phyloP scores from a whole-genome alignment of 2,888 invertebrate species.

The Drosophila cracens region DNA sequence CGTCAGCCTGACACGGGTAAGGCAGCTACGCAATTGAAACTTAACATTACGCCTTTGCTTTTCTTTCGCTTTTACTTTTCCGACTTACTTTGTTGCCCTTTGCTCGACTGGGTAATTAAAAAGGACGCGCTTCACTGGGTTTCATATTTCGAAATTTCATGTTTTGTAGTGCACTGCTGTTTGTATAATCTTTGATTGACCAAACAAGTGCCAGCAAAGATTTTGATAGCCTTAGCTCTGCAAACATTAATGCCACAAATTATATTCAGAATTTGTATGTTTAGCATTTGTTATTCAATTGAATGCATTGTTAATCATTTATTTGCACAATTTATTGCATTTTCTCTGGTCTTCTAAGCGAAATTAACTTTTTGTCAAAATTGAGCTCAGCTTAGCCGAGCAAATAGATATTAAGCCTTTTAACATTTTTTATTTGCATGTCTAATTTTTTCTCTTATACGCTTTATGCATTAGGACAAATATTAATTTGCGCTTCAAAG shows the following conservation, averaged over 20 bases:
- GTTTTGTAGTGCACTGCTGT: slow-evolving; percentile 13
- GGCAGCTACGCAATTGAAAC: slow-evolving; percentile 49
- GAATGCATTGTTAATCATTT: slow-evolving; percentile 16
- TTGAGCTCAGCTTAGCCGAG: slow-evolving; percentile 14
- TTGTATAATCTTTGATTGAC: slow-evolving; percentile 32
- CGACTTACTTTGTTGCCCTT: slow-evolving; percentile 48
- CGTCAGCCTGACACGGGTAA: slow-evolving; percentile 47
- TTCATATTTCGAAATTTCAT: slow-evolving; percentile 48
- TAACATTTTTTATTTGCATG: slow-evolving; percentile 20
- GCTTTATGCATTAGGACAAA: slow-evolving; percentile 39
- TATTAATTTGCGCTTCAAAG: slow-evolving; percentile 64
- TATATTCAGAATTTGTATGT: not conserved
- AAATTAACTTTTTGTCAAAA: slow-evolving; percentile 17
- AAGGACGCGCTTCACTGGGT: slow-evolving; percentile 46
- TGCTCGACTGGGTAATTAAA: slow-evolving; percentile 58
- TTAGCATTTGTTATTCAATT: not conserved
- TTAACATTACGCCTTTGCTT: slow-evolving; percentile 30
- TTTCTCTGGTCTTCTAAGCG: slow-evolving; percentile 8
- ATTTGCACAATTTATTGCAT: slow-evolving; percentile 1
- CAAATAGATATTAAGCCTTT: slow-evolving; percentile 45
- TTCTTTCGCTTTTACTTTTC: slow-evolving; percentile 36
- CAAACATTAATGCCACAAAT: slow-evolving; percentile 22
- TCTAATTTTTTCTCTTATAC: slow-evolving; percentile 7
- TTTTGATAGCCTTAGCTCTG: not conserved
- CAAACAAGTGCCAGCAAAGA: slow-evolving; percentile 15